Conservation (phyloP, 2,888 invertebrate genomes). For the Eugnorisma glareosa region DNA sequence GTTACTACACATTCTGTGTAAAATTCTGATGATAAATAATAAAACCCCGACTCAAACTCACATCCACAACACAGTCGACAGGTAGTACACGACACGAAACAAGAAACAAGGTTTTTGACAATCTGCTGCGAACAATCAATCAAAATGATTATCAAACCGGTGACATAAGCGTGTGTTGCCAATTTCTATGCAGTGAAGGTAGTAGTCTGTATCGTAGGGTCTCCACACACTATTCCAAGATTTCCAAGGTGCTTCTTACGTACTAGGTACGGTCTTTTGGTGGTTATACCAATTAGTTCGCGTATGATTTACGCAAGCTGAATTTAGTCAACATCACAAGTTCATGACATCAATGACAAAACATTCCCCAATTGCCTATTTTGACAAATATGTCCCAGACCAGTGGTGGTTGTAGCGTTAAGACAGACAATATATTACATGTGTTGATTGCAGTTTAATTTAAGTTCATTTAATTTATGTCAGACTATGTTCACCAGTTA, state of each 20-base stretch:
- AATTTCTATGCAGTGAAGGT: background rate
- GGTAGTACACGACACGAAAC: constrained; percentile 44
- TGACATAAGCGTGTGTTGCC: constrained; percentile 51
- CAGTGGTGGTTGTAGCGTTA: too few relatives aligned
- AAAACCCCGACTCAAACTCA: constrained; percentile 23
- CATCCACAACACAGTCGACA: constrained; percentile 48
- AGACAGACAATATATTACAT: too few relatives aligned
- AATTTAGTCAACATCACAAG: too few relatives aligned
- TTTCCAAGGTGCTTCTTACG: background rate
- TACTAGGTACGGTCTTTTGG: background rate
- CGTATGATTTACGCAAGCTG: too few relatives aligned
- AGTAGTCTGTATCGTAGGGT: background rate
- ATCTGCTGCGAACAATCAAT: constrained; percentile 50
- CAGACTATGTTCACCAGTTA: background rate
- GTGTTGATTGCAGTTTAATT: background rate
- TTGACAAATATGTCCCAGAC: too few relatives aligned
- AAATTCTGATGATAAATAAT: constrained; percentile 25
- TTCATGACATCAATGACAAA: too few relatives aligned
- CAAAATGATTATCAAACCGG: constrained; percentile 20
- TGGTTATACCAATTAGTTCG: background rate
- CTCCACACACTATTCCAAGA: background rate
- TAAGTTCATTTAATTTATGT: background rate
- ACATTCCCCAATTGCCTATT: too few relatives aligned
- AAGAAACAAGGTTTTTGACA: constrained; percentile 63
- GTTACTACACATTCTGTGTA: constrained; percentile 10